phyloP scores from a whole-genome alignment of 2,797 vertebrate genomes.

The Bryconaethiops microstoma region DNA sequence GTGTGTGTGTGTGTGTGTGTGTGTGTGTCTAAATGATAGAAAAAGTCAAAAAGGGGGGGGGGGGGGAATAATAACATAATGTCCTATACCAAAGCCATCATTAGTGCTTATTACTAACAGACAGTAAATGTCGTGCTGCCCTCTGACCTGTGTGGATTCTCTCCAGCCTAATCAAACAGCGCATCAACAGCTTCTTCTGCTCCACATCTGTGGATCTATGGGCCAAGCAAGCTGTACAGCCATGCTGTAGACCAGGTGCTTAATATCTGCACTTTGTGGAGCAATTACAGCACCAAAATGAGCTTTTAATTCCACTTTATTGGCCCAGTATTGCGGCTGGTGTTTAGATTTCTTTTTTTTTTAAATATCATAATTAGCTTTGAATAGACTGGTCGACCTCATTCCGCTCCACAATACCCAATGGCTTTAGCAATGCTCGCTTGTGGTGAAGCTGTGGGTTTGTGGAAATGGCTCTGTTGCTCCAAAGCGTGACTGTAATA shows the following conservation, averaged over 20 bases:
- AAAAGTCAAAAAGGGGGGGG: background rate
- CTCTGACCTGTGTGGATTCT: constrained; percentile 45
- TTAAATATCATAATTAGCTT: constrained; percentile 62
- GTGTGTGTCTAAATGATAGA: background rate
- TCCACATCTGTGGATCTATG: constrained; percentile 44
- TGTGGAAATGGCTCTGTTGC: constrained; percentile 40
- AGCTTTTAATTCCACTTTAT: constrained; percentile 64
- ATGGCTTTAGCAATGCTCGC: constrained; percentile 57
- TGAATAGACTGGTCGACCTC: constrained; percentile 63
- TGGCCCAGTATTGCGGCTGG: constrained; percentile 61
- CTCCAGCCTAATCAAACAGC: constrained; percentile 33
- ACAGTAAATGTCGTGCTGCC: constrained; percentile 29
- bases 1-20: background rate
- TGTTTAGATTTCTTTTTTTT: constrained; percentile 52
- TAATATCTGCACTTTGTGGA: constrained; percentile 55
- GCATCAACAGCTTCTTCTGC: constrained; percentile 18
- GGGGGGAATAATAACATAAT: constrained; percentile 45
- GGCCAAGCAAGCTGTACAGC: constrained; percentile 38
- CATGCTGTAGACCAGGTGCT: constrained; percentile 55
- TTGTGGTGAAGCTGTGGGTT: constrained; percentile 44
- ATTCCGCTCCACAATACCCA: constrained; percentile 59
- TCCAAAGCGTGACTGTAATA: constrained; percentile 40
- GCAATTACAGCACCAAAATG: constrained; percentile 57
- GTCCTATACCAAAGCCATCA: constrained; percentile 52
- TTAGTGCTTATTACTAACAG: constrained; percentile 50